Percentiles rank a stretch among this genome's conserved stretches.
Conservation (phyloP, 2,888 invertebrate species). For the Galeopsomyia nigrocyanea region DNA sequence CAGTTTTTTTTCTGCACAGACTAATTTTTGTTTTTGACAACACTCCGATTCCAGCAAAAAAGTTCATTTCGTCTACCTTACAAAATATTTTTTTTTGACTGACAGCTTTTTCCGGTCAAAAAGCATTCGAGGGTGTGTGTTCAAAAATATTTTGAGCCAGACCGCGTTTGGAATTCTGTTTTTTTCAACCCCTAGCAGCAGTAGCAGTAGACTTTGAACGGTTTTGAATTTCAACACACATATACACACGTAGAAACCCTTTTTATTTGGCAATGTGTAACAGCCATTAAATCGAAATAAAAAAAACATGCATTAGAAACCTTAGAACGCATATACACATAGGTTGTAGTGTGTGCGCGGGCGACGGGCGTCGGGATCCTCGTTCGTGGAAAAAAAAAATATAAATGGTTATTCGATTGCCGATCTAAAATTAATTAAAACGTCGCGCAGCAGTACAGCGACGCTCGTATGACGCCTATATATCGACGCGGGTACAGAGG, state of each 20-base stretch:
- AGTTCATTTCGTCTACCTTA: slow-evolving; percentile 9
- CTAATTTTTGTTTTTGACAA: slow-evolving; percentile 10
- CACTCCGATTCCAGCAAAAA: neutral
- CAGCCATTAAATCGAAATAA: neutral
- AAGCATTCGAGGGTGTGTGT: neutral
- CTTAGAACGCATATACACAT: neutral
- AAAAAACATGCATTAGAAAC: slow-evolving; percentile 1
- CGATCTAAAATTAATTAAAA: slow-evolving; percentile 39
- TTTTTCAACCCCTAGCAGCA: neutral
- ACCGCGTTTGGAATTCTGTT: slow-evolving; percentile 27
- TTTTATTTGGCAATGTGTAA: slow-evolving; percentile 5
- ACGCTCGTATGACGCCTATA: neutral
- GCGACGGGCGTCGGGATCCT: neutral
- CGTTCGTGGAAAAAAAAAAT: neutral
- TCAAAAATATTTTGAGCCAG: slow-evolving; percentile 25
- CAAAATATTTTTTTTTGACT: slow-evolving; percentile 2
- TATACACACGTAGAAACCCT: slow-evolving; percentile 10
- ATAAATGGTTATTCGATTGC: slow-evolving; percentile 33
- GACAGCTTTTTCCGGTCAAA: slow-evolving; percentile 15
- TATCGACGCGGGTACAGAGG: neutral
- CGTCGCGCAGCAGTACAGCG: slow-evolving; percentile 17
- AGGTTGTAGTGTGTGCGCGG: neutral
- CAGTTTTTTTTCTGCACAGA: too few species aligned
- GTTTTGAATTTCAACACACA: slow-evolving; percentile 26
- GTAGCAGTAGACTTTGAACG: slow-evolving; percentile 19